Percentiles rank a stretch among this genome's conserved stretches.
Evolutionary conservation across 23 tunicate genomes (phyloP).

Genomic region (Trididemnum clinides): DNA sequence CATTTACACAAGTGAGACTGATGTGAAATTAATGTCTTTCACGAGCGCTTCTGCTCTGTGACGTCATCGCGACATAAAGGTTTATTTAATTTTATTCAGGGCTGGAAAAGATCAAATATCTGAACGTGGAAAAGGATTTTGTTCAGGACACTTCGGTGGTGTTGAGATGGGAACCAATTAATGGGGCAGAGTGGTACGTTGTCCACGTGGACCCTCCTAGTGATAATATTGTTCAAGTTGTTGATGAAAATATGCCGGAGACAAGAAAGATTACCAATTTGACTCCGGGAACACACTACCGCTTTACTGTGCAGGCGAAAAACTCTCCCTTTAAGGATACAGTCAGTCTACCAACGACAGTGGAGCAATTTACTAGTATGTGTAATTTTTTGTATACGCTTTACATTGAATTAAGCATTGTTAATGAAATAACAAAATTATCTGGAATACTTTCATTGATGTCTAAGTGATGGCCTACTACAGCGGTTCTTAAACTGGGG

Average conservation of each 20-base stretch:
- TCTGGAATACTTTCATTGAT: too few species aligned
- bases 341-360: constrained; percentile 59
- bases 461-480: too few species aligned
- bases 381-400: too few species aligned
- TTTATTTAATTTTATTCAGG: constrained; percentile 23
- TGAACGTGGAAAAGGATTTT: constrained; percentile 61
- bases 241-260: not conserved
- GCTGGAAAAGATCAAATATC: constrained; percentile 32
- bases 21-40: too few species aligned
- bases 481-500: too few species aligned
- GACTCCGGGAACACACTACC: constrained; percentile 70
- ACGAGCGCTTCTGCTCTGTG: not conserved
- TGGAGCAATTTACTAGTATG: constrained; percentile 79
- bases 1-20: constrained; percentile 75
- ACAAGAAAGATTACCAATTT: constrained; percentile 25
- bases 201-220: constrained; percentile 10
- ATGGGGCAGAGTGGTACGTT: constrained; percentile 70
- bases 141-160: constrained; percentile 79
- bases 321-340: constrained; percentile 47
- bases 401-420: too few species aligned
- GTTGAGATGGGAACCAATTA: constrained; percentile 62
- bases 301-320: constrained; percentile 52
- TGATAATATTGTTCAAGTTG: not conserved
- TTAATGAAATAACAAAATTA: too few species aligned
- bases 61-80: not conserved